A percentile compares a stretch with the other conserved stretches of the same genome.
Conservation (phyloP, 2,113 vertebrate genomes). For the Syngnathus floridae region DNA sequence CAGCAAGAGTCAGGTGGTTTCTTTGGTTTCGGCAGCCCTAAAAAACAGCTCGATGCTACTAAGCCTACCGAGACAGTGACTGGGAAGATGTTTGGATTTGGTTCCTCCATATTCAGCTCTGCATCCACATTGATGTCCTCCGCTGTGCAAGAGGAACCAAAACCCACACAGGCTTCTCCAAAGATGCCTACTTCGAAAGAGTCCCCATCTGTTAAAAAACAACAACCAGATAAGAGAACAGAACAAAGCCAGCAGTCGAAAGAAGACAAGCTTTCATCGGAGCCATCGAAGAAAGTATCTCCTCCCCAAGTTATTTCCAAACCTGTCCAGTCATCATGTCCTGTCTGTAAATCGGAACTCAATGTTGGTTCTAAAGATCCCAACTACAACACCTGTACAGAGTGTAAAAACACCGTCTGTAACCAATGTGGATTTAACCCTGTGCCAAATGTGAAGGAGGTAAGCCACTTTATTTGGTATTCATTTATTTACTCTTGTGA, state of each 20-base stretch:
- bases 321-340: constrained; percentile 62
- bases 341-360: constrained; percentile 85
- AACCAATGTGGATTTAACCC: constrained; percentile 97
- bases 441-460: constrained; percentile 84
- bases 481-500: not conserved
- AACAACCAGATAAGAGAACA: constrained; percentile 43
- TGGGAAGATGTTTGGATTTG: constrained; percentile 70
- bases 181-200: constrained; percentile 49
- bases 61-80: constrained; percentile 66
- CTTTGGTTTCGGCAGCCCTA: constrained; percentile 62
- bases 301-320: constrained; percentile 31
- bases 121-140: constrained; percentile 71
- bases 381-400: constrained; percentile 87
- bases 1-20: constrained; percentile 58
- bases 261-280: constrained; percentile 41
- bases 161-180: constrained; percentile 54
- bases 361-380: constrained; percentile 79
- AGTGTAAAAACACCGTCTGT: constrained; percentile 86
- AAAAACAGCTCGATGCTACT: constrained; percentile 64
- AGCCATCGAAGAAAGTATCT: constrained; percentile 35
- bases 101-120: constrained; percentile 68
- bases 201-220: constrained; percentile 39
- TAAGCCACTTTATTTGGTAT: constrained; percentile 31
- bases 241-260: constrained; percentile 56
- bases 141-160: constrained; percentile 61